Evolutionary conservation across 1,140 invertebrate genomes (phyloP).

Genomic region (Zaprionus taronus): DNA sequence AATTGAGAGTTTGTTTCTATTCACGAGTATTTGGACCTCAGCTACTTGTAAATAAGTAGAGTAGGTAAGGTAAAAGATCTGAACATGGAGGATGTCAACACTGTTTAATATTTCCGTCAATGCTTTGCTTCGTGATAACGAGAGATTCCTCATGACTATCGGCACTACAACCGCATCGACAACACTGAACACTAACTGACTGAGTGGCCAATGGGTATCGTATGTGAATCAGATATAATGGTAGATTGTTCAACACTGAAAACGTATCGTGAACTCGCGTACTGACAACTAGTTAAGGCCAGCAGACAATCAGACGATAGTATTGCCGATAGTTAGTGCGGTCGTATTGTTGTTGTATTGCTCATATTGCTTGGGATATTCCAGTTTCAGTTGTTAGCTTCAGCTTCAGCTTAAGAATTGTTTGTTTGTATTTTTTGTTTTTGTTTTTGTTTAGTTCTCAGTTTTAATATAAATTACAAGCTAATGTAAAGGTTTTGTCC

Average conservation of each 20-base stretch:
- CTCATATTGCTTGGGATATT: slow-evolving; percentile 1
- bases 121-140: neutral
- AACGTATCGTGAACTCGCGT: neutral
- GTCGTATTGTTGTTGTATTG: neutral
- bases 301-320: neutral
- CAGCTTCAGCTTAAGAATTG: slow-evolving; percentile 11
- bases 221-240: neutral
- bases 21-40: neutral
- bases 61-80: neutral
- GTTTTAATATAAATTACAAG: slow-evolving; percentile 37
- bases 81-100: neutral
- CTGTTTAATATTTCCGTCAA: neutral
- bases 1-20: neutral
- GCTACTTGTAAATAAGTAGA: slow-evolving; percentile 14
- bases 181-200: neutral
- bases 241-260: neutral
- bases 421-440: neutral
- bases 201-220: neutral
- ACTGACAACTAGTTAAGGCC: neutral
- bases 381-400: neutral
- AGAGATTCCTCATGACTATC: neutral
- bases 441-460: slow-evolving; percentile 5
- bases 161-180: neutral
- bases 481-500: slow-evolving; percentile 59
- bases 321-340: neutral